Base-by-base conservation (phyloP, 2,888 invertebrate genomes). In the Uropetala carovei region DNA sequence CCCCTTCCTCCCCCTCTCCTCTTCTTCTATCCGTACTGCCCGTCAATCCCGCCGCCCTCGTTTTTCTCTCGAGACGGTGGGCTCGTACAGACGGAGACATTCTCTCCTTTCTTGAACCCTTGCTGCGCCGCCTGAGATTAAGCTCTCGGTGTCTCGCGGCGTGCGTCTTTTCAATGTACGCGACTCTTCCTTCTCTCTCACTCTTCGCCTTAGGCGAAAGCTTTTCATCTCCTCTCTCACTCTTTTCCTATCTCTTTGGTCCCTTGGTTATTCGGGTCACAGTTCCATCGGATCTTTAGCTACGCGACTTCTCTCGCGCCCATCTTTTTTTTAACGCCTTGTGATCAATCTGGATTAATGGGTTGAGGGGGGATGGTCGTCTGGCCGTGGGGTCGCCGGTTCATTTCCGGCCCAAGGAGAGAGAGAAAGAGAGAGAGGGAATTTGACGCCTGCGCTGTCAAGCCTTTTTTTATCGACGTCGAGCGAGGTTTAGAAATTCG, bases 341-440 rank as follows among this genome's bases (percentile, higher is more conserved):
- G 7, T 64, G 64, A 64, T 64, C 64, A 64, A 18, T 64, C 14
- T 16, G 64, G 64, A 64, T 64, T 64, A 16, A 16, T 18, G 60
- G 14, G 60, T 43, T 60, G 68, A 18, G 13, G 8, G 14, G 14
- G 8, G 27, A 75, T 75, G 27, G 75, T 13, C 9, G 75, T 75
- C 75, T 75, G 27, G 75, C 22, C 75, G 18, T 75, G 22, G 75
- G 27, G 75, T 75, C 75, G 75, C 75, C 75, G 75, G 22, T 75
- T 75, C 27, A 68, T 68, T 68, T 68, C 68, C 68, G 68, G n/a
- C 68, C 22, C 68, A 9, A n/a, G 13, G 68, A 68, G 13, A n/a
- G 14, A n/a, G n/a, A n/a, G n/a, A n/a, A n/a, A n/a, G n/a, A n/a
- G n/a, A n/a, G n/a, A n/a, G 43, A 43, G 43, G 43, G n/a, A 64